phyloP scores from a whole-genome alignment of 2,888 invertebrate species.

The Caenorhabditis plicata region DNA sequence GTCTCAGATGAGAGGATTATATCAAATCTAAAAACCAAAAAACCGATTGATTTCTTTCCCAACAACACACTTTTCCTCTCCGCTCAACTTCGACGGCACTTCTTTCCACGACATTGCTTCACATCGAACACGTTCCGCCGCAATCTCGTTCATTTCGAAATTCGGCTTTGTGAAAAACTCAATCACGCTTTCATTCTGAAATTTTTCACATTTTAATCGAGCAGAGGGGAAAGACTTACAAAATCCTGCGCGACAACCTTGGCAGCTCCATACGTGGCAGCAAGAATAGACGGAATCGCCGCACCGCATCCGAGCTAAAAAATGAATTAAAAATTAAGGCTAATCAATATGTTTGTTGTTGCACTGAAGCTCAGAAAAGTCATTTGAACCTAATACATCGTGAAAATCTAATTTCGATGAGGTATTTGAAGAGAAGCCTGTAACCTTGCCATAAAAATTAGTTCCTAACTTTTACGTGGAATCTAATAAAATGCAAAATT shows the following conservation, averaged over 20 bases:
- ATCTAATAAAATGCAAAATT: too few species aligned
- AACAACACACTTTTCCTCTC: not conserved
- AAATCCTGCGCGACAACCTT: constrained; percentile 88
- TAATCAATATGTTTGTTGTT: too few species aligned
- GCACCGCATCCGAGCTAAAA: constrained; percentile 88
- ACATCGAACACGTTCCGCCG: constrained; percentile 7
- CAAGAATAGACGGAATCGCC: constrained; percentile 82
- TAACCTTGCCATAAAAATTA: too few species aligned
- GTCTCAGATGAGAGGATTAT: constrained; percentile 88
- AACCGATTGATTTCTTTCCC: not conserved
- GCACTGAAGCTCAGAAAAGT: too few species aligned
- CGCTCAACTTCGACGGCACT: constrained; percentile 6
- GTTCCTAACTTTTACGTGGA: too few species aligned
- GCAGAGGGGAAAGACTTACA: constrained; percentile 73
- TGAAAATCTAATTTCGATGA: too few species aligned
- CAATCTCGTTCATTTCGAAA: constrained; percentile 40
- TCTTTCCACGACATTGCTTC: constrained; percentile 26
- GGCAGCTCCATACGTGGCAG: constrained; percentile 73
- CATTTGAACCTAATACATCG: too few species aligned
- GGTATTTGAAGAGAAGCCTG: too few species aligned
- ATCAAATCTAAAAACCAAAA: constrained; percentile 73
- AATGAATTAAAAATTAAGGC: too few species aligned
- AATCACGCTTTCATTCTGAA: constrained; percentile 56
- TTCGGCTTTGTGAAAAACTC: constrained; percentile 52
- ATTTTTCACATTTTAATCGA: not conserved